Conservation (phyloP, 1,140 invertebrate genomes). For the Wiebesia pumilae region DNA sequence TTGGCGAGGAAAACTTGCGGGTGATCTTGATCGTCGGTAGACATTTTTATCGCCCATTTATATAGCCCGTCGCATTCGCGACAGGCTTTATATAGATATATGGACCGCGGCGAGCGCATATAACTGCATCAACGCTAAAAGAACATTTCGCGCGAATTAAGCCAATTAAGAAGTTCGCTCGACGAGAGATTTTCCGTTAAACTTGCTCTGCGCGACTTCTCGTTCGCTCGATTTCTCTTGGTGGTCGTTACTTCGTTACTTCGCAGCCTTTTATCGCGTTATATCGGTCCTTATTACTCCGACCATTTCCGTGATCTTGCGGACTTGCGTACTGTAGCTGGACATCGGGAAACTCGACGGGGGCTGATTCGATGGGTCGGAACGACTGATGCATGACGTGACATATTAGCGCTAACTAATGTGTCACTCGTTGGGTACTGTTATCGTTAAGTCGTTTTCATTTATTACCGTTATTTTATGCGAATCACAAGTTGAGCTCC, state of each 20-base stretch:
- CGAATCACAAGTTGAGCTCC: too few relatives aligned
- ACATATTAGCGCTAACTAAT: not conserved
- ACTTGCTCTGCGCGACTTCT: not conserved
- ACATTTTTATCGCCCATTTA: not conserved
- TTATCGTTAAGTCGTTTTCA: too few relatives aligned
- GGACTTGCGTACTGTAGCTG: conserved; percentile 5
- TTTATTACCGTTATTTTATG: too few relatives aligned
- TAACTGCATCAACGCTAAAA: conserved; percentile 35
- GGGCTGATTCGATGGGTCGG: not conserved
- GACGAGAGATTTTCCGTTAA: conserved; percentile 25
- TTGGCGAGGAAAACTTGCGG: not conserved
- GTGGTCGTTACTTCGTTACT: too few relatives aligned
- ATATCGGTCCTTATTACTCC: conserved; percentile 25
- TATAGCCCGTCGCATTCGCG: not conserved
- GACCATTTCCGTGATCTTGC: not conserved
- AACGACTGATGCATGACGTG: not conserved
- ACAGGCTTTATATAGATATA: conserved; percentile 17
- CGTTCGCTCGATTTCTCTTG: conserved; percentile 19
- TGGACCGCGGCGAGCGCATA: not conserved
- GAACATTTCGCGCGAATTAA: conserved; percentile 14
- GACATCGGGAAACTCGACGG: too few relatives aligned
- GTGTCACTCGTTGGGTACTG: not conserved
- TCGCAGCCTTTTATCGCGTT: conserved; percentile 13
- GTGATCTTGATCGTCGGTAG: not conserved
- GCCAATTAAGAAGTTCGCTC: conserved; percentile 49